These are phyloP conservation scores for Thaumatotibia leucotreta DNA, from an alignment of 1,140 invertebrate genomes.

Conservation along the genomic window DNA sequence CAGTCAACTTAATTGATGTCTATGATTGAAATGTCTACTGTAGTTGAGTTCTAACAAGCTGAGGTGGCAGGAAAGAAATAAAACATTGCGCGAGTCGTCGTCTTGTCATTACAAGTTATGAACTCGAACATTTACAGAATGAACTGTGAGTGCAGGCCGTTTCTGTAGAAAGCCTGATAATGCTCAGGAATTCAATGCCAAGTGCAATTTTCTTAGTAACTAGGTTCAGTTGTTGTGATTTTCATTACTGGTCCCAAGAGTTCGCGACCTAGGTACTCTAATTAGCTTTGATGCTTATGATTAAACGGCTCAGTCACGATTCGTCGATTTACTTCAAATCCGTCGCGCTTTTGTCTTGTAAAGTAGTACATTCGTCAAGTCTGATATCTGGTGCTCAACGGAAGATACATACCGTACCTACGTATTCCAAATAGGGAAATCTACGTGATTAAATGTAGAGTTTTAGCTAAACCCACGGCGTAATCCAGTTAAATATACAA, in stretches of 20 bases:
- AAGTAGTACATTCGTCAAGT: slow-evolving; percentile 54
- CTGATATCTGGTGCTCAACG: slow-evolving; percentile 19
- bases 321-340: slow-evolving; percentile 67
- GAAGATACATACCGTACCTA: slow-evolving; percentile 22
- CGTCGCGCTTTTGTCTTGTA: slow-evolving; percentile 58
- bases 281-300: slow-evolving; percentile 72
- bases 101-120: not conserved
- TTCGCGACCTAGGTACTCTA: slow-evolving; percentile 61
- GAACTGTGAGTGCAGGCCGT: not conserved
- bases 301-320: slow-evolving; percentile 69
- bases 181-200: slow-evolving; percentile 39
- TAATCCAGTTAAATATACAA: too few relatives aligned
- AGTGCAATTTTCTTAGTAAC: slow-evolving; percentile 64
- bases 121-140: not conserved
- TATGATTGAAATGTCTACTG: not conserved
- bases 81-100: not conserved
- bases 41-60: not conserved
- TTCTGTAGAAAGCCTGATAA: slow-evolving; percentile 25
- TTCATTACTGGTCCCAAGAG: slow-evolving; percentile 62
- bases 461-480: too few relatives aligned
- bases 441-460: too few relatives aligned
- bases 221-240: slow-evolving; percentile 68
- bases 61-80: not conserved
- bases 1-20: slow-evolving; percentile 47
- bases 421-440: not conserved